Base-by-base conservation (phyloP, 1,140 invertebrate genomes). In the Argopecten irradians region DNA sequence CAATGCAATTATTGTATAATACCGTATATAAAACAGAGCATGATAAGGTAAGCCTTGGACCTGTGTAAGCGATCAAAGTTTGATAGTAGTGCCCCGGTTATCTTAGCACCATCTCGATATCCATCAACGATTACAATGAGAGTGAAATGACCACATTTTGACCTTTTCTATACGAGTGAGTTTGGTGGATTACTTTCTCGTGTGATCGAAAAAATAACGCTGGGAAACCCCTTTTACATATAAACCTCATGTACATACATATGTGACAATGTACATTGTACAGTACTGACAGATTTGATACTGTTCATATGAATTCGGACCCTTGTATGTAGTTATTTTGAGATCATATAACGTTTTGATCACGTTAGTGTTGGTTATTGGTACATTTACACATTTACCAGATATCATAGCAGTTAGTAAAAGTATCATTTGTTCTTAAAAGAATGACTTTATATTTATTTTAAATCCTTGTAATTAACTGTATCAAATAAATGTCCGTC, bases 71-170 rank as follows among this genome's bases (percentile, higher is more conserved):
- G 55, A 71, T 71, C 55, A 71, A 22, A 0, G n/a, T 16, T 71
- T 71, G 55, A 71, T 71, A 28, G 55, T 11, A n/a, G 55, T 71
- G 14, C 28, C n/a, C 55, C 55, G n/a, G n/a, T 71, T 71, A 71
- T 71, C 55, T 16, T 71, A 71, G 55, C 55, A 71, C 55, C 55
- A 71, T 71, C 55, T 71, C 55, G 55, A 71, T 71, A 71, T 71
- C 28, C 55, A 71, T 71, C 55, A 71, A 71, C 55, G 55, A 71
- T 71, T 71, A 71, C 28, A n/a, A 71, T 71, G 55, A 71, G 28
- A 71, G 55, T 28, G n/a, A 71, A 71, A 71, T 71, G 55, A 71
- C 55, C 55, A 71, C 55, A 71, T 71, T 71, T 71, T 71, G 55
- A 71, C 55, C 55, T 71, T 71, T 71, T 71, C 55, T 71, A n/a